These are phyloP conservation scores for Cremastinae sp. DNA, from an alignment of 2,888 invertebrate species.

Conservation along the genomic window DNA sequence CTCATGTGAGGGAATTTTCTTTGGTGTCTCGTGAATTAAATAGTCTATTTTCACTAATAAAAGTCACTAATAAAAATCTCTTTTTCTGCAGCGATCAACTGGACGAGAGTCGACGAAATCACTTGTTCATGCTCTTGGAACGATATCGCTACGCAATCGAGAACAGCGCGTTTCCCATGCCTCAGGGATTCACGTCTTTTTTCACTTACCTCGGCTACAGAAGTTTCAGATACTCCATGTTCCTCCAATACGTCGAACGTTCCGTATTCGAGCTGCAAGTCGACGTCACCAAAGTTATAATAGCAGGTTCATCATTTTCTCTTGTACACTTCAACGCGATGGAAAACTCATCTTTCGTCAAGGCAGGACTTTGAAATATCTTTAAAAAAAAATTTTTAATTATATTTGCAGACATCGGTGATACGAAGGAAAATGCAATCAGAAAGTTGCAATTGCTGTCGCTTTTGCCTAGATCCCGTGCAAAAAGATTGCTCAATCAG, in stretches of 20 bases:
- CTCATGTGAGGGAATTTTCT: slow-evolving; percentile 84
- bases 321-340: slow-evolving; percentile 4
- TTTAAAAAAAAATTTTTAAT: no score
- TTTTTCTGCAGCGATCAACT: slow-evolving; percentile 86
- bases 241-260: slow-evolving; percentile 91
- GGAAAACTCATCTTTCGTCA: slow-evolving; percentile 9
- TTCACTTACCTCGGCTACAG: slow-evolving; percentile 93
- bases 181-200: slow-evolving; percentile 94
- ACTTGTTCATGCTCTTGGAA: slow-evolving; percentile 90
- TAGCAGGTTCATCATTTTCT: slow-evolving; percentile 84
- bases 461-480: slow-evolving; percentile 88
- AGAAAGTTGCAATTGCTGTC: slow-evolving; percentile 88
- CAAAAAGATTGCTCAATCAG: slow-evolving; percentile 88
- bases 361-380: no score
- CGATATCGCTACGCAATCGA: slow-evolving; percentile 91
- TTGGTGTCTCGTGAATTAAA: not conserved
- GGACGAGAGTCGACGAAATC: slow-evolving; percentile 85
- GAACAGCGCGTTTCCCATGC: slow-evolving; percentile 90
- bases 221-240: slow-evolving; percentile 88
- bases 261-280: slow-evolving; percentile 93
- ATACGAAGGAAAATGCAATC: slow-evolving; percentile 83
- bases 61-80: slow-evolving; percentile 7
- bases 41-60: not conserved
- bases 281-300: slow-evolving; percentile 92
- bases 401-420: slow-evolving; percentile 77